Conservation (phyloP, 2,888 invertebrate genomes). For the Ellobium chinense region DNA sequence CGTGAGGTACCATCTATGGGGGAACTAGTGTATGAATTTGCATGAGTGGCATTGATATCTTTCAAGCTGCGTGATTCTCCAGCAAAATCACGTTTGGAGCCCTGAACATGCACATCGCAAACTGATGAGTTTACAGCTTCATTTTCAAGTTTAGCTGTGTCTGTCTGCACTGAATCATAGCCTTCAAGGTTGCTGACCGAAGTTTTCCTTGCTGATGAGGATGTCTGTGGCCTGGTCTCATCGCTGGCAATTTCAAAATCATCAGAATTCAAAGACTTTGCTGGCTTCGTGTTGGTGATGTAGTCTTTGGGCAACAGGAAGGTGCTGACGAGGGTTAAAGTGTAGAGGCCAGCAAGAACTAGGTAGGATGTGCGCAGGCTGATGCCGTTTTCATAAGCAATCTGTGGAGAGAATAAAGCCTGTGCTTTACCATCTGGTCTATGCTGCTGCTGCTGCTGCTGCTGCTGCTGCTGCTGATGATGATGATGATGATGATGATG, state of each 20-base stretch:
- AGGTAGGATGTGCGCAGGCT: conserved; percentile 20
- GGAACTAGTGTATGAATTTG: background rate
- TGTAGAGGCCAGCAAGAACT: conserved; percentile 10
- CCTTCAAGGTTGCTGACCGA: background rate
- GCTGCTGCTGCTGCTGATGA: too few relatives aligned
- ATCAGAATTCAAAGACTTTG: background rate
- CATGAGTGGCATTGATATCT: background rate
- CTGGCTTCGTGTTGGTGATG: background rate
- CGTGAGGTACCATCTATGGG: background rate
- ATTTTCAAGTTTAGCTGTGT: background rate
- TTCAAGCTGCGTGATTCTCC: background rate
- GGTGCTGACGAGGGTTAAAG: conserved; percentile 31
- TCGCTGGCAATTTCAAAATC: background rate
- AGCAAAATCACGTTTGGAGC: background rate
- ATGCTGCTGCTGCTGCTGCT: too few relatives aligned
- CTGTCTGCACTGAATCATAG: background rate
- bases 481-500: too few relatives aligned
- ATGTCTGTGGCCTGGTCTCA: background rate
- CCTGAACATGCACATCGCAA: background rate
- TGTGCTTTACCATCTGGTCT: too few relatives aligned
- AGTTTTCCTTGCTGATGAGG: background rate
- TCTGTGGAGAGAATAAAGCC: conserved; percentile 22
- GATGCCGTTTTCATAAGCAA: conserved; percentile 27
- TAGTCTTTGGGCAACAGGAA: conserved; percentile 32
- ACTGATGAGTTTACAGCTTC: background rate